phyloP scores from a whole-genome alignment of 2,888 invertebrate genomes.

The Hoplodrina blanda region DNA sequence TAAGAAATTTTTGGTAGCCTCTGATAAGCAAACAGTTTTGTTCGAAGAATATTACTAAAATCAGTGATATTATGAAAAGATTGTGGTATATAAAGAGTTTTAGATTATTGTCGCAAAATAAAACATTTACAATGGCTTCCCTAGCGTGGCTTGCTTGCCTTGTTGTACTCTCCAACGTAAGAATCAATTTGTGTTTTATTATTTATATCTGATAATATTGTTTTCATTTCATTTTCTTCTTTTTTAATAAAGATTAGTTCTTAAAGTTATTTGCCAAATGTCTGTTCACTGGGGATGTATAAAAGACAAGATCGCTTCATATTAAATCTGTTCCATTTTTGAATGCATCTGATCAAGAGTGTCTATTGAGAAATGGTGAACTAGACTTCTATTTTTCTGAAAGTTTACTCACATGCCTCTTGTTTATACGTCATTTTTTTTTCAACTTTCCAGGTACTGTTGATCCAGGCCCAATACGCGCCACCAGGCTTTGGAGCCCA shows the following conservation, averaged over 20 bases:
- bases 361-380: no score
- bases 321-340: no score
- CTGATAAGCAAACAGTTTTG: slow-evolving; percentile 61
- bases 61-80: slow-evolving; percentile 53
- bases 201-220: background rate
- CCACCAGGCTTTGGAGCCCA: slow-evolving; percentile 57
- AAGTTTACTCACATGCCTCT: background rate
- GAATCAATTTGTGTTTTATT: slow-evolving; percentile 38
- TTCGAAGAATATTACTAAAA: slow-evolving; percentile 61
- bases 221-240: background rate
- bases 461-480: slow-evolving; percentile 71
- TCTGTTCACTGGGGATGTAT: no score
- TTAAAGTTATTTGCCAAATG: background rate
- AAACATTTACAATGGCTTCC: slow-evolving; percentile 70
- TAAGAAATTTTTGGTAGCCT: slow-evolving; percentile 55
- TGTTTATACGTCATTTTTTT: background rate
- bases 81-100: slow-evolving; percentile 67
- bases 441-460: slow-evolving; percentile 64
- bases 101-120: slow-evolving; percentile 55
- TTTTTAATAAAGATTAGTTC: background rate
- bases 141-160: slow-evolving; percentile 71
- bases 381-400: no score
- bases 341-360: no score
- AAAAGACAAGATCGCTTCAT: no score
- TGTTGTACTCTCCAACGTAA: slow-evolving; percentile 75